Conservation (phyloP, 2,113 vertebrate species). For the Perccottus glenii region DNA sequence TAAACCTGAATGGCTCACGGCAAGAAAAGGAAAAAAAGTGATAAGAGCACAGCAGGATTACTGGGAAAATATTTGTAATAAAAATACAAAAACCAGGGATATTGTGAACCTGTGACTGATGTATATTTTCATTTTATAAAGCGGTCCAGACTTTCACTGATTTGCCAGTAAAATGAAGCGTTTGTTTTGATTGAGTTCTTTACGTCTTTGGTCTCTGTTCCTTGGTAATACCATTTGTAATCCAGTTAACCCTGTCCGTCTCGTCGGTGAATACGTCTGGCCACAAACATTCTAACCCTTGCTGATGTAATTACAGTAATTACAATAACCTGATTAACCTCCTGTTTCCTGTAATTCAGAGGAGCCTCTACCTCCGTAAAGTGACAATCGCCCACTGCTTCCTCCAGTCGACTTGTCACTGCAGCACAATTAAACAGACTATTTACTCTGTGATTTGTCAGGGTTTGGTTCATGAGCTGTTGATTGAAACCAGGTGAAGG, state of each 20-base stretch:
- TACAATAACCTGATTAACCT: slow-evolving; percentile 56
- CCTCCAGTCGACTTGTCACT: slow-evolving; percentile 4
- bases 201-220: not conserved
- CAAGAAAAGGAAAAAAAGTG: no score
- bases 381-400: slow-evolving; percentile 31
- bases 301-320: slow-evolving; percentile 49
- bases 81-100: no score
- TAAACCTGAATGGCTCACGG: no score
- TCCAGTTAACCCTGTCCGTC: slow-evolving; percentile 27
- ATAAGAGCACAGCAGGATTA: no score
- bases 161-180: not conserved
- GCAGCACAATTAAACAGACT: slow-evolving; percentile 6
- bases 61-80: no score
- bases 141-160: not conserved
- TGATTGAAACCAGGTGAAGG: slow-evolving; percentile 22
- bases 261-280: slow-evolving; percentile 16
- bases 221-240: slow-evolving; percentile 15
- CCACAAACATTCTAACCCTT: not conserved
- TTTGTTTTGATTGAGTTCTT: not conserved
- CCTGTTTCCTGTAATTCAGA: slow-evolving; percentile 48
- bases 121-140: not conserved
- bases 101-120: no score
- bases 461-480: not conserved
- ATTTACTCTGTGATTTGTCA: slow-evolving; percentile 30
- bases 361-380: slow-evolving; percentile 6